Evolutionary conservation across 2,797 vertebrate genomes (phyloP).

Genomic region (Anisognathus igniventris): DNA sequence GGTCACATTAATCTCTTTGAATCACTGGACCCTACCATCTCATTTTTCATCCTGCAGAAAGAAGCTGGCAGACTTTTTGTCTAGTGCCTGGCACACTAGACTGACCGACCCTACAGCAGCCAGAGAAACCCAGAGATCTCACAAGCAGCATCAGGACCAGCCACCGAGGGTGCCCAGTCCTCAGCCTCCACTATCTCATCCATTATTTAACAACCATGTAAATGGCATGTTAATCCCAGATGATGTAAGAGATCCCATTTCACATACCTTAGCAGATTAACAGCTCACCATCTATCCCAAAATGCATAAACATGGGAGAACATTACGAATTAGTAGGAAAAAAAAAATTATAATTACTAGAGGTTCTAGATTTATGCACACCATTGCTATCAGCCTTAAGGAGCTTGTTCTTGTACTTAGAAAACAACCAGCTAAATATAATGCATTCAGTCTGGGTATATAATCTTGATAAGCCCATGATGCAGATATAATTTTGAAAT

Average conservation of each 20-base stretch:
- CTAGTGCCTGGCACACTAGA: background rate
- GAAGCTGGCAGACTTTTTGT: background rate
- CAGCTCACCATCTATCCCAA: background rate
- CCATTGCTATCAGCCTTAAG: background rate
- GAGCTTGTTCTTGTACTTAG: background rate
- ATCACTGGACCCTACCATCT: background rate
- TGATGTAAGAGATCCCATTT: background rate
- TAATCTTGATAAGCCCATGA: background rate
- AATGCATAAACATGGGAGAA: background rate
- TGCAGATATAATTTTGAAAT: background rate
- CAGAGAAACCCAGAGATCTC: background rate
- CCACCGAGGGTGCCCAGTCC: background rate
- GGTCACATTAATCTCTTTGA: conserved; percentile 27
- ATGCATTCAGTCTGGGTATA: background rate
- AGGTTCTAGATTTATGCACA: background rate
- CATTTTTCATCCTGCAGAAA: conserved; percentile 30
- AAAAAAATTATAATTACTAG: background rate
- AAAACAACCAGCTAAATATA: background rate
- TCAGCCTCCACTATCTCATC: background rate
- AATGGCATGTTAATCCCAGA: background rate
- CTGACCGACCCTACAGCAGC: background rate
- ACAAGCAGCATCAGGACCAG: background rate
- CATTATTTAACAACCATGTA: background rate
- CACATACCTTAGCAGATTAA: background rate
- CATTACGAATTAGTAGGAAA: background rate